A percentile compares a stretch with the other conserved stretches of the same genome.
These are phyloP conservation scores for Stramonita haemastoma DNA, from an alignment of 2,888 invertebrate genomes.

Conservation along the genomic window DNA sequence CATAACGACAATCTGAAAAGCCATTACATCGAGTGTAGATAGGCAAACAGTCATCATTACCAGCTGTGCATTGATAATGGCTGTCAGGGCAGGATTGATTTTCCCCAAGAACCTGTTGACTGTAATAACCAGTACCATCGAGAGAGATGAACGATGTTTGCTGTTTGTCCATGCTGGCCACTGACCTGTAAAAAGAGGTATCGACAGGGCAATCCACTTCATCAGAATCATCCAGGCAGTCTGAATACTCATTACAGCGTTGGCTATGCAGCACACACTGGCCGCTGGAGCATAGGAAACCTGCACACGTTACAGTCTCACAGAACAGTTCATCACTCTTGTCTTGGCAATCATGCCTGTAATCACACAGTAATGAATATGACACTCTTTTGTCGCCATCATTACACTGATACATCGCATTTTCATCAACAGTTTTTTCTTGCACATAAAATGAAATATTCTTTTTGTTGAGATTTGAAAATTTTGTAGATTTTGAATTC, in stretches of 20 bases:
- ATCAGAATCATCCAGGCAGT: conserved; percentile 15
- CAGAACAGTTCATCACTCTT: conserved; percentile 4
- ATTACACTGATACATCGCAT: not conserved
- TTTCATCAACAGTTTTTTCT: not conserved
- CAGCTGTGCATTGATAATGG: not conserved
- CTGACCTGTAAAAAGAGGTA: no score
- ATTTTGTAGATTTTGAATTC: not conserved
- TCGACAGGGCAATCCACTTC: not conserved
- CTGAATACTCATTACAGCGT: not conserved
- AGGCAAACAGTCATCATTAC: not conserved
- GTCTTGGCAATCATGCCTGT: not conserved
- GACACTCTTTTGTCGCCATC: not conserved
- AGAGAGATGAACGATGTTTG: not conserved
- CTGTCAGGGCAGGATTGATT: not conserved
- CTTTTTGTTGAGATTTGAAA: not conserved
- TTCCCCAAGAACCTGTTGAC: not conserved
- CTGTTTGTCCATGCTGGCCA: not conserved
- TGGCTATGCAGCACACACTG: not conserved
- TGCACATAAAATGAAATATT: not conserved
- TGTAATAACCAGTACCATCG: not conserved
- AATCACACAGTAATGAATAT: conserved; percentile 2
- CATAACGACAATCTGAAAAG: not conserved
- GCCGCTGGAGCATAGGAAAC: not conserved
- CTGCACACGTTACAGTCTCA: not conserved
- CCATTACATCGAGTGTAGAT: not conserved